A percentile compares a stretch with the other conserved stretches of the same genome.
These are phyloP conservation scores for Ammodytes marinus DNA, from an alignment of 2,113 vertebrate genomes.

Conservation along the genomic window DNA sequence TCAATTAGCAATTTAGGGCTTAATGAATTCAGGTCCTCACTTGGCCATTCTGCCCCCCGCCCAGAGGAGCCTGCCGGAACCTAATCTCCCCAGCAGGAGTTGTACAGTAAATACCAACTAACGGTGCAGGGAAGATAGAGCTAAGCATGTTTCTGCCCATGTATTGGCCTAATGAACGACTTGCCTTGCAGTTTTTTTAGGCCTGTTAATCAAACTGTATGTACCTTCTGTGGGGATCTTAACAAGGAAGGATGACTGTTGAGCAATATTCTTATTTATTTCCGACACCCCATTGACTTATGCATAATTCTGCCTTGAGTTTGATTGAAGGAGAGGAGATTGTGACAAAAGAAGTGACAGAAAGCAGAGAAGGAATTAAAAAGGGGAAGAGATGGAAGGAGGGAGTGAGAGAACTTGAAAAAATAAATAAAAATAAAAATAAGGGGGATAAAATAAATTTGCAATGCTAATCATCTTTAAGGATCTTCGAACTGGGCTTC, in stretches of 20 bases:
- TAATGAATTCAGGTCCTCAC: constrained; percentile 79
- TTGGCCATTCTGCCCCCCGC: constrained; percentile 58
- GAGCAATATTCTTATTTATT: constrained; percentile 38
- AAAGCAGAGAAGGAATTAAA: constrained; percentile 36
- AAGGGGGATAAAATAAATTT: constrained; percentile 46
- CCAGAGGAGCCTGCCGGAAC: constrained; percentile 64
- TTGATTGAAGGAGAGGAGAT: constrained; percentile 42
- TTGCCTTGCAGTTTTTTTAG: constrained; percentile 16
- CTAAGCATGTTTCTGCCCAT: constrained; percentile 37
- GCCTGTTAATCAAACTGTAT: constrained; percentile 39
- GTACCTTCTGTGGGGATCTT: constrained; percentile 33
- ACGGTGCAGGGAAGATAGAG: constrained; percentile 42
- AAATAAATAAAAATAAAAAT: constrained; percentile 2
- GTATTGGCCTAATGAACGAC: constrained; percentile 37
- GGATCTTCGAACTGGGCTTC: constrained; percentile 62
- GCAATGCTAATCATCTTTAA: constrained; percentile 77
- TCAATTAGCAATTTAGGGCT: constrained; percentile 82
- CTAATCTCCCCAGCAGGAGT: constrained; percentile 70
- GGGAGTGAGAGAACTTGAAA: constrained; percentile 49
- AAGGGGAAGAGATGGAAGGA: constrained; percentile 31
- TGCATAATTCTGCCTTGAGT: constrained; percentile 64
- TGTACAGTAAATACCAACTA: constrained; percentile 66
- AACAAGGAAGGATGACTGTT: constrained; percentile 59
- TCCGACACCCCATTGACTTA: constrained; percentile 55
- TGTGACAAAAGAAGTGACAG: constrained; percentile 62